Base-by-base conservation (phyloP, 2,888 invertebrate genomes). In the Glomeris marginata region DNA sequence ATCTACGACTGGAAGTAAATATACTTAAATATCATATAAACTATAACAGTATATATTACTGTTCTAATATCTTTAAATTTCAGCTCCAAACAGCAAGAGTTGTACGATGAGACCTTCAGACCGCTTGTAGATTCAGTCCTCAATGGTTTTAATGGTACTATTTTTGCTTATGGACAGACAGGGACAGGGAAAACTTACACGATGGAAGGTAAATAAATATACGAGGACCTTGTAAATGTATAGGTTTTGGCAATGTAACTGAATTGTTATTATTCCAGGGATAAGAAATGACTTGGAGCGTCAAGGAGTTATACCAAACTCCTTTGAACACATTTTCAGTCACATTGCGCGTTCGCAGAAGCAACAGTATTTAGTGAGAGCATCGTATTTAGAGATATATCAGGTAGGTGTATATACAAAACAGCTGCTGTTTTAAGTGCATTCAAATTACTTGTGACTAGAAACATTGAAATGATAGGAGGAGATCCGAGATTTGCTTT, bases 161-260 rank as follows among this genome's bases (percentile, higher is more conserved):
- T 98, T 58, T 97, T 98, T 73, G 98, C 97, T 1, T 98, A 98
- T 68, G 98, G 97, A 0, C 98, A 98, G 72, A 98, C 98, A 0
- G 97, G 97, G 54, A 95, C 97, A 1, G 97, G 95, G 47, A 78
- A 79, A 64, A 79, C 78, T 6, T 76, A 70, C 60, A 78, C 78
- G 8, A 79, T 79, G 78, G 77, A 78, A 67, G 78, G 77, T 69
- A 57, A 48, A 45, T 45, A 13, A 36, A 16, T 50, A 18, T 35
- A 28, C 10, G 13, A 49, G 2, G 15, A 13, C 37, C 10, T 5
- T 20, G 43, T 43, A 20, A 43, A 15, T 15, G 6, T 15, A 16
- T 18, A 18, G 6, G n/a, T 18, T 36, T n/a, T 16, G 45, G 6
- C 11, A 8, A n/a, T 38, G 11, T 18, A n/a, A 45, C 8, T 37